Evolutionary conservation across 2,113 vertebrate species (phyloP).

Genomic region (Nestor notabilis): DNA sequence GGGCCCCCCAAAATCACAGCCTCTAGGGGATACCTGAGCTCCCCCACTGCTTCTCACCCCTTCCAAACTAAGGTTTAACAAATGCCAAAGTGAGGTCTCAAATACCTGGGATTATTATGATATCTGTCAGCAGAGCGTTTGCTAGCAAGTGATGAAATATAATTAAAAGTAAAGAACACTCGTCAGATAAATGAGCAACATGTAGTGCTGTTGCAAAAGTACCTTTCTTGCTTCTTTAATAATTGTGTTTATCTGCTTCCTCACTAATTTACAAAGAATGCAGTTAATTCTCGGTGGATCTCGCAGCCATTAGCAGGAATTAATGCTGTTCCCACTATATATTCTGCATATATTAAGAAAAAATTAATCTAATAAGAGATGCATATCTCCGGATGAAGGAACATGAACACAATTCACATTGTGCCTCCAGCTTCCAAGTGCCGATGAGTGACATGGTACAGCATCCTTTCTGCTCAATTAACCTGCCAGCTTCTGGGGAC

Average conservation of each 20-base stretch:
- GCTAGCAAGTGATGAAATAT: not conserved
- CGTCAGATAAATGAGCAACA: slow-evolving; percentile 48
- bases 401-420: not conserved
- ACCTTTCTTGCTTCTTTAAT: slow-evolving; percentile 24
- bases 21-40: not conserved
- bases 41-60: not conserved
- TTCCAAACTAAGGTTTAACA: not conserved
- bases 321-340: slow-evolving; percentile 62
- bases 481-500: not conserved
- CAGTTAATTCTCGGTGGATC: slow-evolving; percentile 61
- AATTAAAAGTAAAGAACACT: slow-evolving; percentile 64
- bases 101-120: not conserved
- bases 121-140: not conserved
- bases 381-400: slow-evolving; percentile 43
- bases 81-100: not conserved
- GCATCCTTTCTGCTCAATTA: slow-evolving; percentile 14
- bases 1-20: not conserved
- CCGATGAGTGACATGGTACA: not conserved
- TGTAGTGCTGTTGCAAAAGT: slow-evolving; percentile 9
- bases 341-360: slow-evolving; percentile 63
- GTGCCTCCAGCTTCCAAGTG: not conserved
- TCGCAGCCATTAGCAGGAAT: slow-evolving; percentile 61
- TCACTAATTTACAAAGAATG: slow-evolving; percentile 65
- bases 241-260: slow-evolving; percentile 69
- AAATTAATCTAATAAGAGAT: slow-evolving; percentile 61